Evolutionary conservation across 2,888 invertebrate species (phyloP), one percentile per base, ranked within the genome.

Genomic region (Antheraea yamamai): DNA sequence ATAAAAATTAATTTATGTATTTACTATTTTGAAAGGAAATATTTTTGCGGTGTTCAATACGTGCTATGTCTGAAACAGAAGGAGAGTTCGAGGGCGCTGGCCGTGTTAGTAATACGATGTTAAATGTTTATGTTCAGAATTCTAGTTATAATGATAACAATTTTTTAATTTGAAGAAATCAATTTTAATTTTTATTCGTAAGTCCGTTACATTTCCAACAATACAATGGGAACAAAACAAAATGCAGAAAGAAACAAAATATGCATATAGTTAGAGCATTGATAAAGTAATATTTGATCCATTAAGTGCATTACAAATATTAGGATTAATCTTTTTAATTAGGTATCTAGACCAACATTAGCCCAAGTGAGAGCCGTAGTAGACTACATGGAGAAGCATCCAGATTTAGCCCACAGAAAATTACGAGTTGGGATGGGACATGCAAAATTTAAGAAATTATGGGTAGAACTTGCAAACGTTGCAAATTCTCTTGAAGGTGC

Each of bases 301-400:
- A n/a, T n/a, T n/a, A n/a, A n/a, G n/a, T n/a, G n/a, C n/a, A n/a
- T 10, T 61, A 23, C 1, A 55, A 55, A 55, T 55, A 55, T 55
- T 55, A 55, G 18, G 18, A 55, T 55, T 55, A 20, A 18, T 20
- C 23, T 23, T 61, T 61, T 66, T 30, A 12, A 47, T 30, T 75
- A 92, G 90, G 84, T 86, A 76, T 86, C 87, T 72, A 88, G 91
- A 80, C 92, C 92, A 75, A 87, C 91, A 16, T 76, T 91, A 35
- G 85, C 85, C 2, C 93, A 93, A 85, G 87, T 92, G 0, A 89
- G 86, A 77, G 88, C 89, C 61, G 81, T 93, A 18, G 82, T 93
- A 76, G 84, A 88, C 20, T 92, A 89, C 75, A 90, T 93, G 87
- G 87, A 91, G 75, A 89, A 91, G 75, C 89, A 92, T 80, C 91